Base-by-base conservation (phyloP, 2,797 vertebrate species). In the Centropyge bicolor region DNA sequence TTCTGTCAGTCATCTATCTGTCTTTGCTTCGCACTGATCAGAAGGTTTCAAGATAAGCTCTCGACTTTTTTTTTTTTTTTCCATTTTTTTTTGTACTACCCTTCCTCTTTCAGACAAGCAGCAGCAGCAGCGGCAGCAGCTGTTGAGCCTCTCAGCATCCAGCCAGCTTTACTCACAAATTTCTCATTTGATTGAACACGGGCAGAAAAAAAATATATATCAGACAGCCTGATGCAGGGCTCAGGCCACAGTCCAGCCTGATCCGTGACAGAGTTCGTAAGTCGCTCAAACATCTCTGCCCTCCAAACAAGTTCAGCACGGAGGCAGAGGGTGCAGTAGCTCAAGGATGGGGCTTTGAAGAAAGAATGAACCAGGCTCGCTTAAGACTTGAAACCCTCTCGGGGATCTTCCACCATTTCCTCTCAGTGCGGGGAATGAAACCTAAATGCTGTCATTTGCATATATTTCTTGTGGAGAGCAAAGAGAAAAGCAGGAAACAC, bases 361-460 rank as follows among this genome's bases (percentile, higher is more conserved):
- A 71, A 52, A 52, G 71, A 81, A 63, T 54, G 81, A 80, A 79
- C 67, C 65, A 0, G 71, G 41, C 85, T 86, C n/a, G 41, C 85
- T 88, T 81, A 79, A 84, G 87, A 90, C 82, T 89, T 57, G 17
- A 80, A 84, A 78, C 63, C 82, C 85, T 88, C 87, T 76, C 16
- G 57, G 83, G 90, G 85, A 88, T 89, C 70, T 78, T 76, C 76
- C 68, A 67, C 78, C 74, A 75, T 79, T 88, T 86, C 76, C 88
- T 83, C 85, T 85, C 82, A 66, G 86, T 65, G 86, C 72, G 35
- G 72, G 61, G 78, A 75, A 69, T 78, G 86, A 86, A 90, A 87
- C 83, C 80, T 91, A 93, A 93, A 92, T 72, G 80, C 78, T 85
- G 80, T 89, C 86, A 93, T 95, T 93, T 94, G 90, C 91, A 91